A percentile compares a stretch with the other conserved stretches of the same genome.
Evolutionary conservation across 2,888 invertebrate genomes (phyloP).

Genomic region (Eristalis intricaria): DNA sequence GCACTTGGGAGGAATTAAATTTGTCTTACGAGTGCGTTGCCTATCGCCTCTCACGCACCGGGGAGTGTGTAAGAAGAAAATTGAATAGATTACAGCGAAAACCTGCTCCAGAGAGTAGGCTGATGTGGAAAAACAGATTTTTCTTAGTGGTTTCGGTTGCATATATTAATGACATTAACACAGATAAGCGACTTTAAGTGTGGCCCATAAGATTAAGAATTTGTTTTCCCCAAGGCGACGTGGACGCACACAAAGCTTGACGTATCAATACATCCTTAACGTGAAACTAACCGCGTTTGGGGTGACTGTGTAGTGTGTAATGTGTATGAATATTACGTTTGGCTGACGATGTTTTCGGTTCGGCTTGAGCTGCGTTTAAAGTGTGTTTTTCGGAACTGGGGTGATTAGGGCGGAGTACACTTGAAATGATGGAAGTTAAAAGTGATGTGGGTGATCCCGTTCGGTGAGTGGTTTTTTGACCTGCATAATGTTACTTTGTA

Average conservation of each 20-base stretch:
- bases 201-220: background rate
- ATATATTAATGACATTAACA: slow-evolving; percentile 26
- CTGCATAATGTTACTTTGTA: too few relatives aligned
- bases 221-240: background rate
- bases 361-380: background rate
- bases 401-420: background rate
- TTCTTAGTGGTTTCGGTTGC: slow-evolving; percentile 7
- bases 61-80: background rate
- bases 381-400: background rate
- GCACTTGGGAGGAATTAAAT: background rate
- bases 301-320: too few relatives aligned
- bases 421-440: background rate
- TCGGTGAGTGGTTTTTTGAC: background rate
- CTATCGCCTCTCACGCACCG: background rate
- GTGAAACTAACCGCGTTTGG: background rate
- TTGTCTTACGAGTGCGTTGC: background rate
- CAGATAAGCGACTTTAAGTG: slow-evolving; percentile 3
- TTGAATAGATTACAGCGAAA: slow-evolving; percentile 11
- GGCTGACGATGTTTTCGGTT: background rate
- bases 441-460: background rate
- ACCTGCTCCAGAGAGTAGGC: slow-evolving; percentile 10
- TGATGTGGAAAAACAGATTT: background rate
- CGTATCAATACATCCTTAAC: background rate
- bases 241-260: background rate
- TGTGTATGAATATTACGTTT: background rate